Conservation (phyloP, 2,797 vertebrate species). For the Gastrophryne carolinensis region DNA sequence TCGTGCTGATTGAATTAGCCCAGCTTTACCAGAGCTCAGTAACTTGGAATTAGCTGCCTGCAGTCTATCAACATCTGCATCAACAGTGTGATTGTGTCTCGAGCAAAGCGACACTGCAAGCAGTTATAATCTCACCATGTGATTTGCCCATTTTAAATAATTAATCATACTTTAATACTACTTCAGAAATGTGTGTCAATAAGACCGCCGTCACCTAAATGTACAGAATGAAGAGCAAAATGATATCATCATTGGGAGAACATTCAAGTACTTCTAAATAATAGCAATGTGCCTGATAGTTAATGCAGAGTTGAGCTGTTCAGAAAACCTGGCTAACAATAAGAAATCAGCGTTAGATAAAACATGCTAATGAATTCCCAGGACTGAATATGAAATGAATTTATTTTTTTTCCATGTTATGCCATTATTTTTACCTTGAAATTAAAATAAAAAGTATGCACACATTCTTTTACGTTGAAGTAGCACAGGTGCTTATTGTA, state of each 20-base stretch:
- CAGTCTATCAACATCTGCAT: constrained; percentile 40
- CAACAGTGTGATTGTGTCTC: constrained; percentile 10
- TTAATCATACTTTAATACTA: constrained; percentile 21
- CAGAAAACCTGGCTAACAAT: too few relatives aligned
- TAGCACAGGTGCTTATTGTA: too few relatives aligned
- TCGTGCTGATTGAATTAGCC: constrained; percentile 35
- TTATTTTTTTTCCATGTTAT: too few relatives aligned
- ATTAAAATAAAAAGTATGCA: too few relatives aligned
- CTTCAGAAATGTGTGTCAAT: background rate
- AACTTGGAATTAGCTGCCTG: constrained; percentile 28
- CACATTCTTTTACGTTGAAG: too few relatives aligned
- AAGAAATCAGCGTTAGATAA: too few relatives aligned
- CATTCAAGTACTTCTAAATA: background rate
- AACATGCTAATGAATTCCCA: too few relatives aligned
- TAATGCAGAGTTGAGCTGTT: too few relatives aligned
- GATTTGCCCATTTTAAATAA: constrained; percentile 30
- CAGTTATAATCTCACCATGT: constrained; percentile 37
- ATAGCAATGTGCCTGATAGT: background rate
- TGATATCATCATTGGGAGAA: background rate
- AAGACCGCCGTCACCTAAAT: background rate
- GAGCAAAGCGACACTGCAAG: constrained; percentile 29
- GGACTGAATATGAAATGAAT: too few relatives aligned
- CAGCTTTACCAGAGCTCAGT: constrained; percentile 26
- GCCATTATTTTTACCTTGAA: too few relatives aligned
- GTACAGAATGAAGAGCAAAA: background rate